Evolutionary conservation across 2,113 vertebrate genomes (phyloP).

Genomic region (Zosterops pallidus): DNA sequence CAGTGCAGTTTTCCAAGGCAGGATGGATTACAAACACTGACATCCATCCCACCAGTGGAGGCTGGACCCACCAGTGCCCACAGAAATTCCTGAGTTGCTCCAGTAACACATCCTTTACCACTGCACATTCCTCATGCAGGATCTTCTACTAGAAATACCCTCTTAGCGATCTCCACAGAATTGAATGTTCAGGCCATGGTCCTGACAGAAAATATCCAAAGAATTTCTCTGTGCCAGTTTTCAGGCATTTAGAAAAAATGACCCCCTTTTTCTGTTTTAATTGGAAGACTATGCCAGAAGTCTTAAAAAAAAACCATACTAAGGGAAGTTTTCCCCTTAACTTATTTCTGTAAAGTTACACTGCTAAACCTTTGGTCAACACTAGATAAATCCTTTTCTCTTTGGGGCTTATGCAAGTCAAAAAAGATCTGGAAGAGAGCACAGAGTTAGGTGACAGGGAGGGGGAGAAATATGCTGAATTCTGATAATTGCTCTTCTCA

Average conservation of each 20-base stretch:
- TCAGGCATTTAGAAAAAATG: background rate
- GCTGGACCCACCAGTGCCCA: background rate
- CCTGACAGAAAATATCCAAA: background rate
- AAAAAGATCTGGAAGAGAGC: slow-evolving; percentile 9
- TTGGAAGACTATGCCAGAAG: background rate
- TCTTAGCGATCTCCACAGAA: background rate
- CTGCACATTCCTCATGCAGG: background rate
- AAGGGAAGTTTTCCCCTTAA: background rate
- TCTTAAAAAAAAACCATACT: background rate
- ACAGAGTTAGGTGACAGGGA: background rate
- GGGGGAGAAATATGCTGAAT: slow-evolving; percentile 29
- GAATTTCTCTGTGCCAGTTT: background rate
- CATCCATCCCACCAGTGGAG: background rate
- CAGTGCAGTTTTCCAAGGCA: background rate
- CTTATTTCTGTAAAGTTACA: background rate
- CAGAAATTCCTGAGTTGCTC: background rate
- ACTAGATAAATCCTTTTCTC: slow-evolving; percentile 9
- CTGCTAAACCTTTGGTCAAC: background rate
- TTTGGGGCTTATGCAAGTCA: background rate
- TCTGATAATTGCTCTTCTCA: slow-evolving; percentile 53
- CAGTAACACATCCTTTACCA: background rate
- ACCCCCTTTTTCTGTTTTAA: background rate
- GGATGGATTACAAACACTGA: background rate
- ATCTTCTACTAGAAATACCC: background rate
- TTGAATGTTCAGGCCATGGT: background rate